Evolutionary conservation across 1,140 invertebrate species (phyloP).

Genomic region (Lepeophtheirus salmonis): DNA sequence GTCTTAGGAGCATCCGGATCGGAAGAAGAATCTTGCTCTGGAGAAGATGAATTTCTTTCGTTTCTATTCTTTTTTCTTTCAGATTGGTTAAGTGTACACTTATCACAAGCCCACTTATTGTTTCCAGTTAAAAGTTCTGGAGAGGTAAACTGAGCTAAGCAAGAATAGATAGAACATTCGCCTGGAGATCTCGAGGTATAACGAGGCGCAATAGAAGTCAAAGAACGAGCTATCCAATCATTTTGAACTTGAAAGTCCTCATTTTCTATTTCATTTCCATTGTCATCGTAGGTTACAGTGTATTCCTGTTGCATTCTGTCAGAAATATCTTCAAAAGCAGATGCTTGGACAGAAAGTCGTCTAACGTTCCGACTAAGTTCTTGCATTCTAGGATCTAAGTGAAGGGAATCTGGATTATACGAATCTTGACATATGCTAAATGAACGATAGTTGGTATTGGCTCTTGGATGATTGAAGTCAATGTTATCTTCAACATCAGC

Average conservation of each 20-base stretch:
- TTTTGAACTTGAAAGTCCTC: background rate
- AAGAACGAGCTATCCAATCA: conserved; percentile 22
- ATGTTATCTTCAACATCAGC: conserved; percentile 12
- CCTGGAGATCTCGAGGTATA: conserved; percentile 46
- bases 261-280: background rate
- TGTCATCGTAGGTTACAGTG: background rate
- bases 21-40: background rate
- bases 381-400: conserved; percentile 10
- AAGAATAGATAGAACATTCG: conserved; percentile 60
- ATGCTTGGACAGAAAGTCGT: background rate
- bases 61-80: background rate
- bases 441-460: background rate
- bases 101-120: conserved; percentile 79
- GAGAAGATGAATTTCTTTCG: background rate
- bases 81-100: conserved; percentile 44
- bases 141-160: conserved; percentile 73
- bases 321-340: background rate
- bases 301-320: background rate
- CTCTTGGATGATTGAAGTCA: background rate
- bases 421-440: background rate
- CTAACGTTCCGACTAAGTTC: conserved; percentile 1
- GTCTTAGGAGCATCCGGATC: conserved; percentile 40
- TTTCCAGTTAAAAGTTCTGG: conserved; percentile 66
- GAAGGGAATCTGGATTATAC: background rate
- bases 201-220: conserved; percentile 28